These are phyloP conservation scores for Gymnocephalus cernua DNA, from an alignment of 2,113 vertebrate genomes.

Conservation along the genomic window DNA sequence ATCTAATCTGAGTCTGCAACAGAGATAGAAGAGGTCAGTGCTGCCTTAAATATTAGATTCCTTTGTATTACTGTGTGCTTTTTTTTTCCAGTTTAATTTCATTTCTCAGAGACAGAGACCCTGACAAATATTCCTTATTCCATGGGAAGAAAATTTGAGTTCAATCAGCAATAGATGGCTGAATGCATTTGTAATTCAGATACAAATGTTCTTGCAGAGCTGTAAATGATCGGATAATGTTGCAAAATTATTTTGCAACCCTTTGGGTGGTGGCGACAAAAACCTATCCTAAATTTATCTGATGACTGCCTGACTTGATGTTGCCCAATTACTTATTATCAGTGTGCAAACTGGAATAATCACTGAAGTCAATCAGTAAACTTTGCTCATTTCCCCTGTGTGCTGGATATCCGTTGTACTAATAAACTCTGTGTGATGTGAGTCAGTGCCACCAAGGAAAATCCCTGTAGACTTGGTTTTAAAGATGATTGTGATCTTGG, in stretches of 20 bases:
- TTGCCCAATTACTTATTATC: slow-evolving; percentile 17
- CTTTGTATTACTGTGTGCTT: slow-evolving; percentile 18
- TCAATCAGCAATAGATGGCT: neutral
- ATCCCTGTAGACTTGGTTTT: neutral
- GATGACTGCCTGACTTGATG: slow-evolving; percentile 1
- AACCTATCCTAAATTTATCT: slow-evolving; percentile 7
- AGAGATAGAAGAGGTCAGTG: neutral
- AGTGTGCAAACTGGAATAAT: slow-evolving; percentile 4
- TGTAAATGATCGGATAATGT: slow-evolving; percentile 5
- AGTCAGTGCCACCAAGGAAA: neutral
- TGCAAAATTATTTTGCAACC: neutral
- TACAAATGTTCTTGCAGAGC: slow-evolving; percentile 1
- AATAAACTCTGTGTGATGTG: neutral
- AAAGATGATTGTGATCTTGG: slow-evolving; percentile 1
- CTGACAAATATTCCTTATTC: slow-evolving; percentile 13
- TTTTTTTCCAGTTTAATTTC: slow-evolving; percentile 19
- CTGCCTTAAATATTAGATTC: slow-evolving; percentile 29
- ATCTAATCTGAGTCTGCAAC: neutral
- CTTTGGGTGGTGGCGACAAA: neutral
- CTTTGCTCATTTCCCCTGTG: neutral
- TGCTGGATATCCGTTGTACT: neutral
- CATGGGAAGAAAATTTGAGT: neutral
- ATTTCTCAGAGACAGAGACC: slow-evolving; percentile 19
- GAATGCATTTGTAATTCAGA: neutral
- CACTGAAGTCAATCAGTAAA: slow-evolving; percentile 12